Conservation (phyloP, 2,888 invertebrate species). For the Drosophila incognita region DNA sequence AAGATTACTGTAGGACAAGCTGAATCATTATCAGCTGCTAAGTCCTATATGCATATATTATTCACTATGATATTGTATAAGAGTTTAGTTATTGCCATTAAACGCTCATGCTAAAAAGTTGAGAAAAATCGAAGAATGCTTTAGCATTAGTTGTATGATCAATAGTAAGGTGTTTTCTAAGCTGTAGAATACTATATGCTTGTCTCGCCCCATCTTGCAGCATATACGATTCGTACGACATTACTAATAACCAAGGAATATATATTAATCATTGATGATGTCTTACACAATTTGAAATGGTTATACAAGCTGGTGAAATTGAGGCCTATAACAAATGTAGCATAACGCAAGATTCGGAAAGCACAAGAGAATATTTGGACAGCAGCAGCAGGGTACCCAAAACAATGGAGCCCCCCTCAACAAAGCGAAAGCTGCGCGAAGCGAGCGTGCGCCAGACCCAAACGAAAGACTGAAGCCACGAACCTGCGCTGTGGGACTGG, state of each 20-base stretch:
- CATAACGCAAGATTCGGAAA: conserved; percentile 24
- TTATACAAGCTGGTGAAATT: conserved; percentile 59
- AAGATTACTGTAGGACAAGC: not conserved
- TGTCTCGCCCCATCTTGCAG: not conserved
- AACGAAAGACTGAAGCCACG: conserved; percentile 76
- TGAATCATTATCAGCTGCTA: not conserved
- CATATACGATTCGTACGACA: not conserved
- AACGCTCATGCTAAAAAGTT: not conserved
- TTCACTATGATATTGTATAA: not conserved
- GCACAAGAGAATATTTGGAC: conserved; percentile 48
- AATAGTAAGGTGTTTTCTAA: not conserved
- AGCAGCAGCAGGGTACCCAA: conserved; percentile 30
- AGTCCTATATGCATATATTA: not conserved
- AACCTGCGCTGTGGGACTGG: conserved; percentile 54
- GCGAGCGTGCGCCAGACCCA: conserved; percentile 59
- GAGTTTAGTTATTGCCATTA: not conserved
- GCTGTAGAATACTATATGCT: not conserved
- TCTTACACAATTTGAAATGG: conserved; percentile 47
- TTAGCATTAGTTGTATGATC: not conserved
- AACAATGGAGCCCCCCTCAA: conserved; percentile 46
- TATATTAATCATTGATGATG: conserved; percentile 11
- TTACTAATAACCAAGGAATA: not conserved
- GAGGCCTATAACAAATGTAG: conserved; percentile 22
- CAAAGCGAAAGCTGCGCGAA: conserved; percentile 69
- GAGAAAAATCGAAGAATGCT: not conserved